A percentile compares a stretch with the other conserved stretches of the same genome.
Evolutionary conservation across 2,888 invertebrate genomes (phyloP).

Genomic region (Pristionchus mayeri): DNA sequence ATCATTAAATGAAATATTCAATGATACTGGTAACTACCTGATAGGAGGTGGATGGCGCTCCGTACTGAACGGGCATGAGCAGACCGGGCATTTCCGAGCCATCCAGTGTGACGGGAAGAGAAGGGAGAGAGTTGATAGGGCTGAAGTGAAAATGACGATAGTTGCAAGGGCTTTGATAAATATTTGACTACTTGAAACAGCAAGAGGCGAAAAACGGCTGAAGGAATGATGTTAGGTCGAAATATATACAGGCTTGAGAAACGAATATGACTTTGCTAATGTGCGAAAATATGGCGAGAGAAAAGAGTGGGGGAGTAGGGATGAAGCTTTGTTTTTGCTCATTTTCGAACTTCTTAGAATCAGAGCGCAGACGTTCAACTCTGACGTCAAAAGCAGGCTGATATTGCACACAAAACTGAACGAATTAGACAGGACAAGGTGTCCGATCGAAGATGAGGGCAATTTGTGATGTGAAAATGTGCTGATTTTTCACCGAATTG

Average conservation of each 20-base stretch:
- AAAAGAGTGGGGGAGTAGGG: not conserved
- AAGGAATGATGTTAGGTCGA: not conserved
- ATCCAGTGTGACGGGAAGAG: not conserved
- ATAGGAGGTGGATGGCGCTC: conserved; percentile 29
- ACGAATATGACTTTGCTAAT: not conserved
- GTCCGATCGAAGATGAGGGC: no score
- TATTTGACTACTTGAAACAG: not conserved
- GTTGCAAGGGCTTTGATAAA: not conserved
- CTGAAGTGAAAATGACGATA: not conserved
- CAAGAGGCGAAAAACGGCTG: not conserved
- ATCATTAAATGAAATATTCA: no score
- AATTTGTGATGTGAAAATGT: no score
- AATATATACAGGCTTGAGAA: not conserved
- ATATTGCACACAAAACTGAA: no score
- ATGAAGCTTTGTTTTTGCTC: no score
- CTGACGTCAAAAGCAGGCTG: no score
- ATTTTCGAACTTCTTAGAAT: no score
- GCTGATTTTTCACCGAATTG: no score
- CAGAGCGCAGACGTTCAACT: no score
- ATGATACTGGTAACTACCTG: no score
- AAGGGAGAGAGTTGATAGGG: not conserved
- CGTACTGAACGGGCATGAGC: conserved; percentile 21
- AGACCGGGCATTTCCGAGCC: conserved; percentile 15
- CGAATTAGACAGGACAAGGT: no score
- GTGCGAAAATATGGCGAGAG: not conserved